Conservation (phyloP, 2,797 vertebrate genomes). For the Eurystomus glaucurus region DNA sequence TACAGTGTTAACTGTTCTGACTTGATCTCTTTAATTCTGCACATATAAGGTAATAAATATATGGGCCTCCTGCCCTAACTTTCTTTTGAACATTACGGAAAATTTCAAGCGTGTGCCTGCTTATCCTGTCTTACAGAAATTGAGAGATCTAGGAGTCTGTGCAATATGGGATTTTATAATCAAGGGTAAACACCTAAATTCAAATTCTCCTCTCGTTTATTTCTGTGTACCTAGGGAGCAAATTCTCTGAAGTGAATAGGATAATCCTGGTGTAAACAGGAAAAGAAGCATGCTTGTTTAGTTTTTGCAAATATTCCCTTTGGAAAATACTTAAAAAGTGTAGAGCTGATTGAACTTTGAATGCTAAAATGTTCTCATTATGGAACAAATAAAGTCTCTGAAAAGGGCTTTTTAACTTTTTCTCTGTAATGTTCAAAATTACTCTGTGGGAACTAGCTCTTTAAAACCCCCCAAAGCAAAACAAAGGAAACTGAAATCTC, state of each 20-base stretch:
- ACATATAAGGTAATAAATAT: neutral
- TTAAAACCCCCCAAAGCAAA: slow-evolving; percentile 6
- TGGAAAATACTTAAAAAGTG: slow-evolving; percentile 21
- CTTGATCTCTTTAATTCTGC: neutral
- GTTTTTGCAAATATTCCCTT: slow-evolving; percentile 9
- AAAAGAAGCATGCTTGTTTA: neutral
- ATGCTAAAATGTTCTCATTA: slow-evolving; percentile 45
- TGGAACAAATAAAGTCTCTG: neutral
- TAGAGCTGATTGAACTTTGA: slow-evolving; percentile 42
- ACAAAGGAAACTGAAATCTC: slow-evolving; percentile 55
- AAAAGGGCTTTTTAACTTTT: slow-evolving; percentile 39
- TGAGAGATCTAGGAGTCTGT: neutral
- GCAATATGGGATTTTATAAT: neutral
- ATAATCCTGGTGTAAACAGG: neutral
- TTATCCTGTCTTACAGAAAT: neutral
- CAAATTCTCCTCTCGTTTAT: neutral
- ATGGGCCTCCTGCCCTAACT: neutral
- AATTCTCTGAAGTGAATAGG: neutral
- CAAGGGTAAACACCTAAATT: neutral
- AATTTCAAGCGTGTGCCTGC: neutral
- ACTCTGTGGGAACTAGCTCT: slow-evolving; percentile 45
- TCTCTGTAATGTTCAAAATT: slow-evolving; percentile 30
- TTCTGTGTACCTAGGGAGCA: neutral
- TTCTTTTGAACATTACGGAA: neutral
- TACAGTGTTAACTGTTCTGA: neutral